Evolutionary conservation across 2,797 vertebrate species (phyloP).

Genomic region (Octomys mimax): DNA sequence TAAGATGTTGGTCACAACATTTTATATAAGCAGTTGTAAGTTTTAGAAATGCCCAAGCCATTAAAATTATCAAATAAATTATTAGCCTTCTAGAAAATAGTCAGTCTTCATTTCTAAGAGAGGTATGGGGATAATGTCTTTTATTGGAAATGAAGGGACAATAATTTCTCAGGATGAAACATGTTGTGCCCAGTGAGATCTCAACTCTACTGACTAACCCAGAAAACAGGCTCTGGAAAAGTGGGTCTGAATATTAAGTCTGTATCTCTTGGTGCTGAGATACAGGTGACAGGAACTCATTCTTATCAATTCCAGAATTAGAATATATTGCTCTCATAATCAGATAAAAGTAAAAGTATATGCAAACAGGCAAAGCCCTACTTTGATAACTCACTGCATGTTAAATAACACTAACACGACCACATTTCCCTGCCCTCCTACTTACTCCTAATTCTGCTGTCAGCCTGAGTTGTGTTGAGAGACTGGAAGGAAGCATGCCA

Average conservation of each 20-base stretch:
- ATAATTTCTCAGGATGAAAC: not conserved
- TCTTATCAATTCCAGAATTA: not conserved
- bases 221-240: not conserved
- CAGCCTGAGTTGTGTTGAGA: not conserved
- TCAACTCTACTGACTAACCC: not conserved
- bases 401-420: not conserved
- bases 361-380: not conserved
- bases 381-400: not conserved
- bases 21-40: not conserved
- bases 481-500: not conserved
- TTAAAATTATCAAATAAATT: not conserved
- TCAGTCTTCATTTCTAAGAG: not conserved
- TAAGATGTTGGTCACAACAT: not conserved
- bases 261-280: not conserved
- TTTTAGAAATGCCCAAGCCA: not conserved
- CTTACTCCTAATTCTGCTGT: not conserved
- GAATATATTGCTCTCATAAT: conserved; percentile 1
- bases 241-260: not conserved
- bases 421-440: not conserved
- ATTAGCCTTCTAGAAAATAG: not conserved
- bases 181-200: no score
- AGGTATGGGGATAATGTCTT: not conserved
- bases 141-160: not conserved
- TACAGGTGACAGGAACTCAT: not conserved
- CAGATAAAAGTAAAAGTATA: conserved; percentile 35